phyloP scores from a whole-genome alignment of 2,113 vertebrate genomes.

The Phoenicopterus ruber region DNA sequence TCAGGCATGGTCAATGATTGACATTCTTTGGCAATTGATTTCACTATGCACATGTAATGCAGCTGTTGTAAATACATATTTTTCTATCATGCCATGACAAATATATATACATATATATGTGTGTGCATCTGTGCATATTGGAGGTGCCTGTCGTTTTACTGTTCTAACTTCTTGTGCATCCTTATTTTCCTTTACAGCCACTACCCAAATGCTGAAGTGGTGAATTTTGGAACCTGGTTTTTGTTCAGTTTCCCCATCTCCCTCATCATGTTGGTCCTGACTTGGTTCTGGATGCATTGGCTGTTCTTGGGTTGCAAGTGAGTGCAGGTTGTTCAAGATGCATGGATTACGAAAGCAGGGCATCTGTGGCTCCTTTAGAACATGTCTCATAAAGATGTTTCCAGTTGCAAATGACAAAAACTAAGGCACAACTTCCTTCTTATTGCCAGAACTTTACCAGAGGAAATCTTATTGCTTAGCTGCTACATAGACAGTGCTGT shows the following conservation, averaged over 20 bases:
- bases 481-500: neutral
- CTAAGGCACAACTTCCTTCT: neutral
- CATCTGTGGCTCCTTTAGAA: neutral
- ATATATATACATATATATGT: neutral
- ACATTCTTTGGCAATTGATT: neutral
- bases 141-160: neutral
- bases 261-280: constrained; percentile 92
- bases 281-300: constrained; percentile 98
- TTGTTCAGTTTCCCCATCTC: constrained; percentile 96
- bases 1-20: rapidly evolving
- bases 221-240: constrained; percentile 98
- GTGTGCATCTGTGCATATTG: neutral
- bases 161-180: neutral
- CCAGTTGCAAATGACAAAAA: neutral
- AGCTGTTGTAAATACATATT: neutral
- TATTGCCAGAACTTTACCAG: neutral
- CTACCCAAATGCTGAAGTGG: constrained; percentile 90
- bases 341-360: neutral
- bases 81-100: neutral
- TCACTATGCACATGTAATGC: neutral
- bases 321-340: constrained; percentile 58
- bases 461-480: neutral
- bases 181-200: constrained; percentile 76
- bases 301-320: constrained; percentile 98
- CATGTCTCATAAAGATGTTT: neutral